phyloP scores from a whole-genome alignment of 2,888 invertebrate genomes.

The Apantesis nais region DNA sequence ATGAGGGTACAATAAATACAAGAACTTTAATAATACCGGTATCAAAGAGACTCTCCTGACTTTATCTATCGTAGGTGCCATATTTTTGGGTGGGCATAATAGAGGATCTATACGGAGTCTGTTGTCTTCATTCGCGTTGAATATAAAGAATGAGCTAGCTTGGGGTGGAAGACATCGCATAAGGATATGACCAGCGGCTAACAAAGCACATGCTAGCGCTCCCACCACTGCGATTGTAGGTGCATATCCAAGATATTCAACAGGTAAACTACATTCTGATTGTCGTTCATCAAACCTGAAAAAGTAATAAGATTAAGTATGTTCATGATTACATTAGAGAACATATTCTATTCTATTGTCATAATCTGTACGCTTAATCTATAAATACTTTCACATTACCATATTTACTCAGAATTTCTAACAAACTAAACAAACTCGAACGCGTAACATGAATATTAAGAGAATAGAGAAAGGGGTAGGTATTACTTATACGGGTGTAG shows the following conservation, averaged over 20 bases:
- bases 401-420: not conserved
- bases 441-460: too few species aligned
- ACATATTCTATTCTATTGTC: too few species aligned
- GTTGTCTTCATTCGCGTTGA: constrained; percentile 79
- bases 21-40: constrained; percentile 53
- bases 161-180: constrained; percentile 65
- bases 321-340: not conserved
- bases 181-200: constrained; percentile 65
- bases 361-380: too few species aligned
- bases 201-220: constrained; percentile 55
- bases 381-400: too few species aligned
- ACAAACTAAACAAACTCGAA: too few species aligned
- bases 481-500: too few species aligned
- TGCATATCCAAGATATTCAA: constrained; percentile 58
- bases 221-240: constrained; percentile 63
- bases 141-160: constrained; percentile 75
- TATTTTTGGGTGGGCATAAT: constrained; percentile 44
- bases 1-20: not conserved
- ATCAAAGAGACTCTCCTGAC: constrained; percentile 59
- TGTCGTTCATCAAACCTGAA: constrained; percentile 69
- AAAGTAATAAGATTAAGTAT: not conserved
- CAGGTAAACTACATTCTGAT: constrained; percentile 58
- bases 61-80: constrained; percentile 42
- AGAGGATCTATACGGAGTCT: constrained; percentile 66
- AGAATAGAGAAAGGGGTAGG: too few species aligned